Conservation (phyloP, 2,113 vertebrate genomes). For the Oncorhynchus gorbuscha region DNA sequence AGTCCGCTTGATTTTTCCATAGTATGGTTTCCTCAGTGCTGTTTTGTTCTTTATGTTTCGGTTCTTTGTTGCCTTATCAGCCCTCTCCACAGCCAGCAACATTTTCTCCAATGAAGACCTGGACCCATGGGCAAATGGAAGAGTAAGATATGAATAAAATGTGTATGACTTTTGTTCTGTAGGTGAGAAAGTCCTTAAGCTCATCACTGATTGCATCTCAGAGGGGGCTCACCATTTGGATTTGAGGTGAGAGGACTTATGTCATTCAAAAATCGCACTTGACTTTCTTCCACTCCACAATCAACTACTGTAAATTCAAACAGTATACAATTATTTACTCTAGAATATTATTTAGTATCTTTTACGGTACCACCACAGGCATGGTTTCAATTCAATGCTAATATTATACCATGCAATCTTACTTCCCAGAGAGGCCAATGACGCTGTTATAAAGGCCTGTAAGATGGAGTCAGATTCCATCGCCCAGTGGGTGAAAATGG, state of each 20-base stretch:
- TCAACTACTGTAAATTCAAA: no score
- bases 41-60: constrained; percentile 2
- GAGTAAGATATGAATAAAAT: constrained; percentile 72
- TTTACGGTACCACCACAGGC: no score
- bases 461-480: constrained; percentile 78
- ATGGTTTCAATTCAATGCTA: no score
- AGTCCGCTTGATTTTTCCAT: background rate
- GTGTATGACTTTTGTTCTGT: constrained; percentile 3
- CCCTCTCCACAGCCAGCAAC: constrained; percentile 83
- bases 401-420: background rate
- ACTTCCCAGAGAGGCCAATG: constrained; percentile 72
- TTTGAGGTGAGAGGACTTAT: constrained; percentile 75
- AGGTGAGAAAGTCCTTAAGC: constrained; percentile 83
- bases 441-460: constrained; percentile 70
- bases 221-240: constrained; percentile 90
- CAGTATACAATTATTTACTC: no score
- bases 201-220: constrained; percentile 74
- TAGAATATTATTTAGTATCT: no score
- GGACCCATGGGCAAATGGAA: constrained; percentile 92
- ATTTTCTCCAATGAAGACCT: constrained; percentile 95
- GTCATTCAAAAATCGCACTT: no score
- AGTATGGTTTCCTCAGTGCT: background rate
- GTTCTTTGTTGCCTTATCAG: constrained; percentile 61
- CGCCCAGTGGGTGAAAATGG: constrained; percentile 76
- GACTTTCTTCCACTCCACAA: no score